Evolutionary conservation across 2,888 invertebrate species (phyloP), one percentile per base, ranked within the genome.

Genomic region (Troglohyphantes excavatus): DNA sequence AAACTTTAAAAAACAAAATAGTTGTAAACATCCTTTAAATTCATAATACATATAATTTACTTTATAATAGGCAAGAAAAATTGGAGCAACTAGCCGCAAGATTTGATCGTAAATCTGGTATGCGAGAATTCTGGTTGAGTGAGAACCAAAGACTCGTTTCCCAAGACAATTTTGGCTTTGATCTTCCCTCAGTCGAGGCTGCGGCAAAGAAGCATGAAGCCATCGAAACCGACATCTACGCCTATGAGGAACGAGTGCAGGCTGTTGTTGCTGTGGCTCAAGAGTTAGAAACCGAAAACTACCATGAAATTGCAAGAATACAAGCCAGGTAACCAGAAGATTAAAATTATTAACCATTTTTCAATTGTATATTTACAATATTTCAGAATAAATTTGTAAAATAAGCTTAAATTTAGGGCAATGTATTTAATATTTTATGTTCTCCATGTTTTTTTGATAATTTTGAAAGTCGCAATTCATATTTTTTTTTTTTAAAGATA

Each of bases 191-290:
- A 0, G 99, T 99, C 1, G 99, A 99, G 94, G 99, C 99, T 1
- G 99, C 99, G 2, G 99, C 99, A 75, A 99, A 99, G 95, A 99
- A 99, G 93, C 99, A 99, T 94, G 99, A 99, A 94, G 99, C 99
- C 65, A 99, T 99, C 92, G 99, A 99, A 94, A 99, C 99, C 0
- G 99, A 99, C 93, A 99, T 99, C 93, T 97, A 98, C 93, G 99
- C 99, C 0, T 99, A 99, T 93, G 99, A 99, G 94, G 99, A 99
- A 94, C 96, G 99, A 68, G 99, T 99, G 0, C 98, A 99, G 93
- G 99, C 99, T 0, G 99, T 99, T 0, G 98, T 99, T 39, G 97
- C 99, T 0, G 99, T 99, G 0, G 99, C 99, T 88, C 96, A 97
- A 82, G 99, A 99, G 94, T 94, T 99, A 91, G 98, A 99, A 93